A percentile compares a stretch with the other conserved stretches of the same genome.
Evolutionary conservation across 2,888 invertebrate genomes (phyloP).

Genomic region (Leucophenga maculata): DNA sequence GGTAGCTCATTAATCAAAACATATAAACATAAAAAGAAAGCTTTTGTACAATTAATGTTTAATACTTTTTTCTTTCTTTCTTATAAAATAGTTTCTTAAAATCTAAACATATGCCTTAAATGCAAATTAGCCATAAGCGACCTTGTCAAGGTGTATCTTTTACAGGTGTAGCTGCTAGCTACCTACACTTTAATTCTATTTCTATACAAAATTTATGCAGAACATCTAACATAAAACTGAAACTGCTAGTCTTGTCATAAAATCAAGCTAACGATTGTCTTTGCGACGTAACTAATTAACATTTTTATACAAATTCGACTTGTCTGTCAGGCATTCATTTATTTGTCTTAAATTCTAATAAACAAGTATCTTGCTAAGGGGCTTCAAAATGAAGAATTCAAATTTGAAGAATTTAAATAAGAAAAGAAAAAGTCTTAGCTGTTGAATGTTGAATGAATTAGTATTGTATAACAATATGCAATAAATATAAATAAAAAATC

Average conservation of each 20-base stretch:
- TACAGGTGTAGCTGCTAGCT: background rate
- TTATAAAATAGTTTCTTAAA: no score
- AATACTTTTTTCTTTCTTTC: no score
- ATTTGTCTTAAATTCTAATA: background rate
- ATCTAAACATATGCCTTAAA: no score
- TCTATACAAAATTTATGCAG: no score
- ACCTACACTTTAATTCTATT: background rate
- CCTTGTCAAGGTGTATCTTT: background rate
- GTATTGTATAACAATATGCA: background rate
- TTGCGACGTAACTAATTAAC: conserved; percentile 32
- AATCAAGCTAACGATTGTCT: conserved; percentile 42
- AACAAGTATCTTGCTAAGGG: background rate
- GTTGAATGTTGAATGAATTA: background rate
- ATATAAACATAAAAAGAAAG: no score
- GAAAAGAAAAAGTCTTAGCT: conserved; percentile 1
- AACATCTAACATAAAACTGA: conserved; percentile 39
- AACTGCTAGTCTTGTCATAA: conserved; percentile 35
- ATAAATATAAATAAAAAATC: background rate
- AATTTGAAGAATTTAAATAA: background rate
- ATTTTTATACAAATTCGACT: conserved; percentile 38
- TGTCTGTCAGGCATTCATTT: background rate
- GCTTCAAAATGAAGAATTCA: background rate
- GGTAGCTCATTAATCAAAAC: no score
- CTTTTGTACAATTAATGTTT: no score
- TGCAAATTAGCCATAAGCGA: no score